Base-by-base conservation (phyloP, 2,888 invertebrate species). In the Mythimna lalbum region DNA sequence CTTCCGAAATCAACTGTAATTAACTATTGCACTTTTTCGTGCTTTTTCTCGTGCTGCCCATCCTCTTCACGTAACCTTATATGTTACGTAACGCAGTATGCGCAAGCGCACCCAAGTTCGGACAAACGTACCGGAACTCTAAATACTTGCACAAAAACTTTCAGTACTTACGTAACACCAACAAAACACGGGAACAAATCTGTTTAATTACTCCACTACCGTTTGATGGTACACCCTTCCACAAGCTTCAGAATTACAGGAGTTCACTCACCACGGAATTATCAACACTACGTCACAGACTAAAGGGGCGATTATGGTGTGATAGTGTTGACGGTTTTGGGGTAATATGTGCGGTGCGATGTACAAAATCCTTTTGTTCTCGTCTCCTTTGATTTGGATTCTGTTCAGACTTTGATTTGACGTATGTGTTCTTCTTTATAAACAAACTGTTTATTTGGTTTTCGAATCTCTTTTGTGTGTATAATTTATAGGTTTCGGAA, bases 331-430 rank as follows among this genome's bases (percentile, higher is more conserved):
- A 17, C n/a, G 10, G 33, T 12, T 31, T 49, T n/a, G 52, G 47
- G 23, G 55, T n/a, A 23, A 67, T 63, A 60, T 68, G 52, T 31
- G 67, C 57, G 72, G 57, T n/a, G 43, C 52, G 14, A 14, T 64
- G 61, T 50, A 65, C 49, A 63, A 68, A 83, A 78, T 86, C 83
- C 88, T 87, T 89, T 89, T 90, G 89, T 90, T 87, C 84, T 81
- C 52, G 39, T 23, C 74, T 73, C 82, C 90, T 90, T 91, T 91
- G 90, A 90, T 89, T 81, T 76, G 77, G 64, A 63, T 63, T 64
- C 76, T 84, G 83, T 79, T 19, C 76, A 77, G 78, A 78, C 81
- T 85, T 79, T 81, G 79, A 82, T 82, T 86, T 87, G 86, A 86
- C 87, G 77, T 82, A 69, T 77, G 78, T 76, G 65, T 70, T 49